Base-by-base conservation (phyloP, 2,113 vertebrate species). In the Chunga burmeisteri region DNA sequence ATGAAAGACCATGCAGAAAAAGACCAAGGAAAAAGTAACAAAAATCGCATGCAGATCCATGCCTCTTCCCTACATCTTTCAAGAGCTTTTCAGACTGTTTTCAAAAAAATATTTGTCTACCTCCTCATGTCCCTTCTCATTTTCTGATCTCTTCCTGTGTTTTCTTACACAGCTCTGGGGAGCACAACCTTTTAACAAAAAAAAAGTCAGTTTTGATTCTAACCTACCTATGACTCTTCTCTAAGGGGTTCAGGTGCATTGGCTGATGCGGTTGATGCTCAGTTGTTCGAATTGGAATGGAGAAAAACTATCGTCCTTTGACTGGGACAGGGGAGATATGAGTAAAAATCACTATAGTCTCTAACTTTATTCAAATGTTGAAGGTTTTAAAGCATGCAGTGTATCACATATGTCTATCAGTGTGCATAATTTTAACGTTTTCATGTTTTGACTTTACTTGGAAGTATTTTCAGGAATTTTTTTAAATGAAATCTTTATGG, bases 361-460 rank as follows among this genome's bases (percentile, higher is more conserved):
- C 11, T 19, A 65, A 47, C 22, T 23, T 13, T 59, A 2, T 42
- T 47, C 11, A 62, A 77, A 17, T 56, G 16, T 17, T 71, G 36
- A 16, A 2, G 2, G 3, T 53, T 83, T 85, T 62, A 66, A 94
- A 73, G 18, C 11, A 42, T 25, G 14, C 17, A 38, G 2, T 30
- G 4, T 42, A 38, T 53, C 11, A n/a, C 2, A 8, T 23, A 16
- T 15, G 3, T 81, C 16, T 77, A 23, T 72, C 30, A 38, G 11
- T 0, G 0, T 38, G 5, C 55, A 9, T 34, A 65, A 53, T n/a
- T 67, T 81, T 46, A 56, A 32, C 1, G 1, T 30, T 68, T 86
- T 94, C 7, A 3, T 84, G 19, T 46, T 75, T 55, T 91, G 71
- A 56, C 29, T 71, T 84, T 50, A 50, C 11, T 86, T 79, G 58